Percentiles rank a stretch among this genome's conserved stretches.
Conservation (phyloP, 1,140 invertebrate genomes). For the Cephus cinctus region DNA sequence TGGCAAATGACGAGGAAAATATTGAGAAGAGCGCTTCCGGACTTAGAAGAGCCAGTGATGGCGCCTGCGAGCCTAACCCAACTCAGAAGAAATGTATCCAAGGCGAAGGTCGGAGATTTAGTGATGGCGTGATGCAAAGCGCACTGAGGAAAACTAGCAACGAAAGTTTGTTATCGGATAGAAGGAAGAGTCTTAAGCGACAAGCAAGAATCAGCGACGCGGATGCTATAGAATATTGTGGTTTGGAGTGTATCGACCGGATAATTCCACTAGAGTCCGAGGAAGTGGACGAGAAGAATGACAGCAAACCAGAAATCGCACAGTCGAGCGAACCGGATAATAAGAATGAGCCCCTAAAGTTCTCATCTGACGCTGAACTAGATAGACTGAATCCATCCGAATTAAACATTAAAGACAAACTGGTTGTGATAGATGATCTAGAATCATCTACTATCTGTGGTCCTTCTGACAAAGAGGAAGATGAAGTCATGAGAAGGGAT, state of each 20-base stretch:
- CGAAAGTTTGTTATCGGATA: conserved; percentile 9
- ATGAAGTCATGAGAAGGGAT: not conserved
- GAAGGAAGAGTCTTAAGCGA: conserved; percentile 33
- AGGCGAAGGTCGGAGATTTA: conserved; percentile 30
- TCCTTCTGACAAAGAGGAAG: not conserved
- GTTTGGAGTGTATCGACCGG: not conserved
- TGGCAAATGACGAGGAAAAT: not conserved
- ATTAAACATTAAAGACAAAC: not conserved
- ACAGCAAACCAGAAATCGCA: not conserved
- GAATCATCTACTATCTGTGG: not conserved
- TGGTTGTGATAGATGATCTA: not conserved
- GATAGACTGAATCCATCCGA: too few relatives aligned
- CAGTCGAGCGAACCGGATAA: too few relatives aligned
- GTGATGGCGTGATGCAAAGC: conserved; percentile 28
- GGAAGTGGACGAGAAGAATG: not conserved
- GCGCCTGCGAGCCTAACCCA: conserved; percentile 15
- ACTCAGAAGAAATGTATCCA: not conserved
- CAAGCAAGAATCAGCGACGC: conserved; percentile 36
- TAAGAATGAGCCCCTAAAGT: too few relatives aligned
- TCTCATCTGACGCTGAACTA: too few relatives aligned
- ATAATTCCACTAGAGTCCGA: not conserved
- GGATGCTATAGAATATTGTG: conserved; percentile 16
- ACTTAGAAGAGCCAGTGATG: conserved; percentile 34
- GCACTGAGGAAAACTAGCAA: not conserved
- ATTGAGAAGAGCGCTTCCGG: conserved; percentile 3